A percentile compares a stretch with the other conserved stretches of the same genome.
Evolutionary conservation across 2,888 invertebrate genomes (phyloP).

Genomic region (Sesamia inferens): DNA sequence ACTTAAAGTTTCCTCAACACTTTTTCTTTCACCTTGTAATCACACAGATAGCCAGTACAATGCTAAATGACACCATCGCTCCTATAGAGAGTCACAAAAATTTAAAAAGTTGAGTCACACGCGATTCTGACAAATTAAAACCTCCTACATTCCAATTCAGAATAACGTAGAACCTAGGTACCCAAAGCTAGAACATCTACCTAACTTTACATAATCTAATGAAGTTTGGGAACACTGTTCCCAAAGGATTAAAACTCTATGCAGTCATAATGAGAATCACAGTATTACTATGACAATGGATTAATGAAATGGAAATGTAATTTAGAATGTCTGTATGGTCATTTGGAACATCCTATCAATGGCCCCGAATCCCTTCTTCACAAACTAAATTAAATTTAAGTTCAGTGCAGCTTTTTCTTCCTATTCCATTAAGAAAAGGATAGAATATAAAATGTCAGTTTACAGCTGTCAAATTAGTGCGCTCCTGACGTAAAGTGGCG

Average conservation of each 20-base stretch:
- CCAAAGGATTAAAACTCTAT: conserved; percentile 19
- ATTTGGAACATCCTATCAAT: background rate
- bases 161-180: background rate
- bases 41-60: no score
- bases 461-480: no score
- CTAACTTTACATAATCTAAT: conserved; percentile 32
- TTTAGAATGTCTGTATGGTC: background rate
- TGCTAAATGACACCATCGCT: no score
- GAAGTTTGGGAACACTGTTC: conserved; percentile 3
- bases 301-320: conserved; percentile 5
- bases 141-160: background rate
- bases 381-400: no score
- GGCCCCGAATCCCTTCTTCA: no score
- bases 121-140: background rate
- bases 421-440: background rate
- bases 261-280: conserved; percentile 16
- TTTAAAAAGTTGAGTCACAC: background rate
- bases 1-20: no score
- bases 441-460: no score
- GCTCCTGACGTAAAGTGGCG: no score
- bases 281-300: conserved; percentile 26
- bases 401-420: background rate
- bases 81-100: background rate
- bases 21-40: no score
- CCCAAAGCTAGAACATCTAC: background rate